Base-by-base conservation (phyloP, 1,140 invertebrate genomes). In the Ruditapes philippinarum region DNA sequence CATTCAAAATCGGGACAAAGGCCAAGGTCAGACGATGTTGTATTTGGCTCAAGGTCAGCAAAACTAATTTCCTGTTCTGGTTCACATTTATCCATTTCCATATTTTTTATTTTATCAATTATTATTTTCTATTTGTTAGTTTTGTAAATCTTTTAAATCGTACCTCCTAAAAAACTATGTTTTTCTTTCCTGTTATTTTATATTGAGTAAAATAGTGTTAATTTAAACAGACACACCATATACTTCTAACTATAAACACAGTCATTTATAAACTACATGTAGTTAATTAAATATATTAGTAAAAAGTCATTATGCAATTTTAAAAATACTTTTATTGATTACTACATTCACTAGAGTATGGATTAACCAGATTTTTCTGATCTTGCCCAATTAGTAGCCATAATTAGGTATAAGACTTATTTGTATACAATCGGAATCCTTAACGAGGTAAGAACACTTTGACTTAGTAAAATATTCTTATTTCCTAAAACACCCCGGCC, bases 11-110 rank as follows among this genome's bases (percentile, higher is more conserved):
- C 74, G 9, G 49, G 12, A 54, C 82, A 70, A 36, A 54, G 62
- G 60, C 57, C 82, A 84, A 84, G 49, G 82, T 84, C 82, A 51
- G 14, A 19, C 22, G 65, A 70, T 12, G 54, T 70, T 2, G 38
- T 70, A 70, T 70, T 17, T 38, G 65, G 9, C 28, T 51, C 31
- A 78, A 78, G 45, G 3, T 78, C 28, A 36, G n/a, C 1, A 38
- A 78, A 78, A 54, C 74, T 54, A 51, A 78, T 31, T 12, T 78
- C 74, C 49, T 78, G 74, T 38, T 22, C 33, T 40, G 33, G 49
- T 1, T 49, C 38, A 38, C 49, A 25, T 45, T 74, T 62, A 7
- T 62, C 25, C 14, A 62, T 28, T 62, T 62, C 25, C 25, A 28
- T 62, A 1, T 62, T 62, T 62, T 1, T 19, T 57, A 57, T 11